Conservation (phyloP, 2,797 vertebrate species). For the Lemur catta region DNA sequence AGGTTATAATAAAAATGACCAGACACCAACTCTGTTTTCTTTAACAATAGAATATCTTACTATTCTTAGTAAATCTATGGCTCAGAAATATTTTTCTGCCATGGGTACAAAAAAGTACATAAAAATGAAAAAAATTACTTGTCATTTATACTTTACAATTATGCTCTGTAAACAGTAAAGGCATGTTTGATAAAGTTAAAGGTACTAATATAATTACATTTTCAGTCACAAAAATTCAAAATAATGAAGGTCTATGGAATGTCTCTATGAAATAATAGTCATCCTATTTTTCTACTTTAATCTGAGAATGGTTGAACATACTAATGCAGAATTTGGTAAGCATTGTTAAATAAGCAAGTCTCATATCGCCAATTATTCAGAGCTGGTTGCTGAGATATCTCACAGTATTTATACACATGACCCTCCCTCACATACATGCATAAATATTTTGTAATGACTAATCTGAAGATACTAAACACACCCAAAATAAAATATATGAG, state of each 20-base stretch:
- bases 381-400: background rate
- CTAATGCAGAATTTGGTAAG: background rate
- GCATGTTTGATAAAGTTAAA: background rate
- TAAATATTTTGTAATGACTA: background rate
- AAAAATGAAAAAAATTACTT: background rate
- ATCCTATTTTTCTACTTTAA: background rate
- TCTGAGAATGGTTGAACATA: background rate
- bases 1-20: background rate
- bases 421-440: background rate
- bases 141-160: background rate
- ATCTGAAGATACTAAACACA: background rate
- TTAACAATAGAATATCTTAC: background rate
- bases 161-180: background rate
- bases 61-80: background rate
- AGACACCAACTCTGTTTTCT: background rate
- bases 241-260: background rate
- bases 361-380: background rate
- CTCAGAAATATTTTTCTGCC: background rate
- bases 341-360: background rate
- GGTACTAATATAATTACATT: background rate
- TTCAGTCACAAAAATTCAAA: constrained; percentile 14
- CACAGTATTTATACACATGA: background rate
- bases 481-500: background rate
- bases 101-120: background rate
- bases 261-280: background rate